phyloP scores from a whole-genome alignment of 1,140 invertebrate genomes.

The Neodiprion pinetum region DNA sequence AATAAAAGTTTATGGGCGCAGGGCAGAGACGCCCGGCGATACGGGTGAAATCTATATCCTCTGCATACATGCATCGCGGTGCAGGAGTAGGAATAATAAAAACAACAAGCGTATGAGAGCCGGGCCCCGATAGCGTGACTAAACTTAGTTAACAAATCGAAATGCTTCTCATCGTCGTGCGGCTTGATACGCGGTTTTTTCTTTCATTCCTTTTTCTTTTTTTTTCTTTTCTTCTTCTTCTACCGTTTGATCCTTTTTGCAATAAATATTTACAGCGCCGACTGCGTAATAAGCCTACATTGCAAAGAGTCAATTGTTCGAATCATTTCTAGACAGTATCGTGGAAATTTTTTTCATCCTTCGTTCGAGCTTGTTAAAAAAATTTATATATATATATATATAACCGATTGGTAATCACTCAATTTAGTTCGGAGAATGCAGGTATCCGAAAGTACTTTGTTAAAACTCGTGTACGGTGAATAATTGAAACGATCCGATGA shows the following conservation, averaged over 20 bases:
- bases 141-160: constrained; percentile 2
- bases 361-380: neutral
- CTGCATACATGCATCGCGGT: too few species aligned
- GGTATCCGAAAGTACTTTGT: too few species aligned
- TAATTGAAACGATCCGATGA: constrained; percentile 5
- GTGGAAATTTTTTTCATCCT: neutral
- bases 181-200: neutral
- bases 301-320: neutral
- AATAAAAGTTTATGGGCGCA: constrained; percentile 4
- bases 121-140: neutral
- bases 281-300: neutral
- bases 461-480: neutral
- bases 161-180: neutral
- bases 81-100: too few species aligned
- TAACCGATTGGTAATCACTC: too few species aligned
- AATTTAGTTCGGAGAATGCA: too few species aligned
- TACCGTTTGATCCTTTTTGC: neutral
- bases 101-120: neutral
- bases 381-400: too few species aligned
- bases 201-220: neutral
- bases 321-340: neutral
- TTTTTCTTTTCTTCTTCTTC: neutral
- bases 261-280: neutral
- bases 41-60: too few species aligned
- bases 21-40: neutral